Percentiles rank a stretch among this genome's conserved stretches.
Conservation (phyloP, 2,888 invertebrate genomes). For the Sycophila texana region DNA sequence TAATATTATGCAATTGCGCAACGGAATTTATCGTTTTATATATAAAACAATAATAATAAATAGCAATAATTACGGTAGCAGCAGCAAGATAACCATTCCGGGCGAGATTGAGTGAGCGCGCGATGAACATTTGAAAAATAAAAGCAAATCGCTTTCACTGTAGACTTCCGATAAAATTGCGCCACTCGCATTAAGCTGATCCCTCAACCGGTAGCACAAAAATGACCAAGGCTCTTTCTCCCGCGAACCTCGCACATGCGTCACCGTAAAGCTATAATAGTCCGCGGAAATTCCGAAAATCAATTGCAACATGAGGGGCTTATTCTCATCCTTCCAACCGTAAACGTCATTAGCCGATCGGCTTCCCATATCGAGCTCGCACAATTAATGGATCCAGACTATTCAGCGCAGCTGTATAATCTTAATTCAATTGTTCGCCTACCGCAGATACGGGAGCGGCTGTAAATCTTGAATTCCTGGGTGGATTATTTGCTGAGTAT, state of each 20-base stretch:
- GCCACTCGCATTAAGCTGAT: neutral
- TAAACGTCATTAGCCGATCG: neutral
- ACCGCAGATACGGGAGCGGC: too few relatives aligned
- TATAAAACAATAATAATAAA: neutral
- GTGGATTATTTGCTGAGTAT: too few relatives aligned
- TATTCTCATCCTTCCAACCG: neutral
- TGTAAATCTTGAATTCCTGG: too few relatives aligned
- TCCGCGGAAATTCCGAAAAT: constrained; percentile 6
- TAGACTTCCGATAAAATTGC: constrained; percentile 39
- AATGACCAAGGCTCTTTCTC: constrained; percentile 17
- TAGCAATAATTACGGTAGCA: neutral
- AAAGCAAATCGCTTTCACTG: constrained; percentile 40
- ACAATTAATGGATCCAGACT: too few relatives aligned
- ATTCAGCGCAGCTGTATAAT: too few relatives aligned
- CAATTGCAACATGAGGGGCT: constrained; percentile 17
- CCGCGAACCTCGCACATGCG: neutral
- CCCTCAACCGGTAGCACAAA: neutral
- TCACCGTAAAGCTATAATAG: constrained; percentile 9
- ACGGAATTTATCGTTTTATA: neutral
- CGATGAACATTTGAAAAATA: neutral
- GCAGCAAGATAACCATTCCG: neutral
- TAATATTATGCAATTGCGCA: neutral
- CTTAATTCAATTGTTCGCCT: too few relatives aligned
- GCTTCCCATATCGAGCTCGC: too few relatives aligned
- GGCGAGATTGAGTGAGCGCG: too few relatives aligned